phyloP scores from a whole-genome alignment of 1,140 invertebrate genomes.

The Pachypeltis micranthus region DNA sequence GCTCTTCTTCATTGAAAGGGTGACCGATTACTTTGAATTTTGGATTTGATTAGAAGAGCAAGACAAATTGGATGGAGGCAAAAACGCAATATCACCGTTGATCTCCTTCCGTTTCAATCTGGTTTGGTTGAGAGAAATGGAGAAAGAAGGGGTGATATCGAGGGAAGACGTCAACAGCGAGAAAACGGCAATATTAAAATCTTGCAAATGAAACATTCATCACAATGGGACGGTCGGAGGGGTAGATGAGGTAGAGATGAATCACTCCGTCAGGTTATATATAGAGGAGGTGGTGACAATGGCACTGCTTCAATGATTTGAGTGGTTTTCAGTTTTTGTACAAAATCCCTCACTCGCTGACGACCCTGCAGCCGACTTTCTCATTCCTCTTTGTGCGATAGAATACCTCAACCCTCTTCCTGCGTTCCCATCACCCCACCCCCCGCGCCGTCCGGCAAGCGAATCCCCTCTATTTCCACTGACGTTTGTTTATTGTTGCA shows the following conservation, averaged over 20 bases:
- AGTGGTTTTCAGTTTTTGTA: conserved; percentile 2
- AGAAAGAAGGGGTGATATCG: neutral
- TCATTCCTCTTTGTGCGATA: too few species aligned
- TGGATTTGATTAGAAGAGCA: neutral
- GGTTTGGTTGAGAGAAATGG: neutral
- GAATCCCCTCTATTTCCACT: too few species aligned
- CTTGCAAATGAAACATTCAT: conserved; percentile 8
- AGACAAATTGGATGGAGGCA: conserved; percentile 1
- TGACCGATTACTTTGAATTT: too few species aligned
- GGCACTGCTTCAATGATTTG: conserved; percentile 3
- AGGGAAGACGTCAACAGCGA: too few species aligned
- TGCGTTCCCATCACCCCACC: too few species aligned
- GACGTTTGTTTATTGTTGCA: too few species aligned
- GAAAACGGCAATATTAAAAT: neutral
- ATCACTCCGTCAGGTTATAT: neutral
- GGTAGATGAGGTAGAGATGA: neutral
- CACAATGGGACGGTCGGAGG: neutral
- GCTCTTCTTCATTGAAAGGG: too few species aligned
- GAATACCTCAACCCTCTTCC: too few species aligned
- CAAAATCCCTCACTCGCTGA: too few species aligned
- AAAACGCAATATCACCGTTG: neutral
- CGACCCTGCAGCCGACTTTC: too few species aligned
- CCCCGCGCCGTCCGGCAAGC: too few species aligned
- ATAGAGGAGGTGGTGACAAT: neutral
- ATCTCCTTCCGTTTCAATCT: neutral